Conservation (phyloP, 2,113 vertebrate genomes). For the Ptilonorhynchus violaceus region DNA sequence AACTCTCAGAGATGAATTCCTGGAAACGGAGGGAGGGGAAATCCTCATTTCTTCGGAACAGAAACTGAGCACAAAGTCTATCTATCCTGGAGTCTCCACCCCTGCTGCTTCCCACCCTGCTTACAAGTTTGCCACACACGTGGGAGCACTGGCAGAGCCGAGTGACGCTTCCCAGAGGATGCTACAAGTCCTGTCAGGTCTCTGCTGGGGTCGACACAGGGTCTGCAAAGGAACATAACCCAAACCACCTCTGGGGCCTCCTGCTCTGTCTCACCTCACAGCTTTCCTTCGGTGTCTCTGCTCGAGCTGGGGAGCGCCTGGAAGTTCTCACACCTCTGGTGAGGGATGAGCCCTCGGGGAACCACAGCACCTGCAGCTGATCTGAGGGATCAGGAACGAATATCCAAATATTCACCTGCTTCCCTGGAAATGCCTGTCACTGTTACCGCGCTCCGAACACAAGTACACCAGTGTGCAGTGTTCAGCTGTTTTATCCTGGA, state of each 20-base stretch:
- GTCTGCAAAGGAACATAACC: background rate
- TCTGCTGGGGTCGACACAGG: rapidly evolving
- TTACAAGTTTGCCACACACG: rapidly evolving
- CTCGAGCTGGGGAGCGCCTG: rapidly evolving
- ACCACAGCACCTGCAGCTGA: background rate
- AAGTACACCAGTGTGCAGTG: rapidly evolving
- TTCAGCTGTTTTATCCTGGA: background rate
- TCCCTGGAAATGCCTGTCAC: background rate
- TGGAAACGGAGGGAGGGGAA: background rate
- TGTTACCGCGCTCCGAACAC: background rate
- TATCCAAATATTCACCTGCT: rapidly evolving
- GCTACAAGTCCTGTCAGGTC: background rate
- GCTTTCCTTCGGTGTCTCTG: background rate
- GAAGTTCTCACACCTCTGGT: background rate
- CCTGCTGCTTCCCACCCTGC: too few relatives aligned
- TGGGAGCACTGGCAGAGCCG: background rate
- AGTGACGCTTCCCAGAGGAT: background rate
- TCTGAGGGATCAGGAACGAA: background rate
- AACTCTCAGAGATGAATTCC: background rate
- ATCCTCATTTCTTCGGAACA: background rate
- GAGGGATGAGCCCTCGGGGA: background rate
- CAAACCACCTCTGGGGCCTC: background rate
- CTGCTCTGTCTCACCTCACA: background rate
- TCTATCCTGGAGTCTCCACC: background rate
- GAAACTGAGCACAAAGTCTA: background rate